Base-by-base conservation (phyloP, 2,888 invertebrate species). In the Cosmorhoe ocellata region DNA sequence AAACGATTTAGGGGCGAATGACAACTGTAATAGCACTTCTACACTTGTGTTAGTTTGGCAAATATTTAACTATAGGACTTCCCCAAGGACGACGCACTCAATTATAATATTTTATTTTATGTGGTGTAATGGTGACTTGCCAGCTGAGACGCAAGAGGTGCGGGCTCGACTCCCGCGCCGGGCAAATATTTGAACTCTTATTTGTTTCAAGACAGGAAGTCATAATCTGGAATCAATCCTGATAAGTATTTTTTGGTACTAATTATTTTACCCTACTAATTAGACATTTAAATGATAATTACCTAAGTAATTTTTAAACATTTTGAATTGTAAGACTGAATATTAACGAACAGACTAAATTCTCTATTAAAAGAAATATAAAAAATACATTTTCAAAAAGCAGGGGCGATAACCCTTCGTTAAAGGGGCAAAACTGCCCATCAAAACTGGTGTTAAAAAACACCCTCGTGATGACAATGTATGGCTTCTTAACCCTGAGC, bases 401-500 rank as follows among this genome's bases (percentile, higher is more conserved):
- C 41, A 60, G 64, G 71, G 74, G 72, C 61, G 73, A 68, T 73
- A 84, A 85, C 87, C 87, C 87, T 84, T 81, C 74, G 56, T 67
- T 71, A 63, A 66, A 65, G 70, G 69, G 71, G 67, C 57, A 68
- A 72, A 79, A 78, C 65, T 67, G 65, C 79, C 77, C 74, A 71
- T 83, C 79, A 79, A 82, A 87, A 82, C 77, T 70, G 74, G 81
- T 80, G 86, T 87, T 85, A 88, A 87, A 83, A 84, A 81, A 86
- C 85, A 84, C 79, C 87, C 84, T 76, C 71, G 75, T 84, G 83
- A 80, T 81, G 78, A 66, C 69, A 66, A 70, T 72, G 77, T 81
- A 79, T 71, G 86, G 86, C 85, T 89, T 88, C 86, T 86, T 86
- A 88, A 82, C 86, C 83, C 84, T 76, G 73, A 74, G 73, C 79